Evolutionary conservation across 1,140 invertebrate species (phyloP).

Genomic region (Hermetia illucens): DNA sequence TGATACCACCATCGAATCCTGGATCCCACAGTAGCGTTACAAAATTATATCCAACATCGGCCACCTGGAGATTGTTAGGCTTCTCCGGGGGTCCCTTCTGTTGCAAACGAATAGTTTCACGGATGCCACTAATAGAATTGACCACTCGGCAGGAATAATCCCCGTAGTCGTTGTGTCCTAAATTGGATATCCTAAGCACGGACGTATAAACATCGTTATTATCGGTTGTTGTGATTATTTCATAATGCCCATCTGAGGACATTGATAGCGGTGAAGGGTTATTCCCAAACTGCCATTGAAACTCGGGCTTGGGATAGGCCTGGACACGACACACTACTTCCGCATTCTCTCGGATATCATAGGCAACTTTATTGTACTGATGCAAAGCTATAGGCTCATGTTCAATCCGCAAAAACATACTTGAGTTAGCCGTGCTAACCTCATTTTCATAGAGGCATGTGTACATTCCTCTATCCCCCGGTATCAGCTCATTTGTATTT

Average conservation of each 20-base stretch:
- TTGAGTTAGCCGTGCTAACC: conserved; percentile 69
- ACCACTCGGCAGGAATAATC: conserved; percentile 76
- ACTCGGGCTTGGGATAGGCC: conserved; percentile 81
- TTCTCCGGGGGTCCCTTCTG: conserved; percentile 72
- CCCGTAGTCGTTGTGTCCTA: conserved; percentile 70
- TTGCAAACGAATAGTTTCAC: conserved; percentile 63
- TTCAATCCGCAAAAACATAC: conserved; percentile 80
- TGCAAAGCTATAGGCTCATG: conserved; percentile 75
- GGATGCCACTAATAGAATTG: conserved; percentile 60
- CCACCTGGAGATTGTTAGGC: conserved; percentile 51
- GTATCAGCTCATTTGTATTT: conserved; percentile 58
- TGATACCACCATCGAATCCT: conserved; percentile 77
- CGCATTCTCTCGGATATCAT: conserved; percentile 66
- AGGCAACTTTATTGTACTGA: conserved; percentile 78
- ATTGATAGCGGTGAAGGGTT: conserved; percentile 55
- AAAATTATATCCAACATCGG: conserved; percentile 57
- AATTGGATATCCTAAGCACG: conserved; percentile 56
- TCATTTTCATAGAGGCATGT: conserved; percentile 81
- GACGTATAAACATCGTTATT: conserved; percentile 77
- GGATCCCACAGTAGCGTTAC: conserved; percentile 70
- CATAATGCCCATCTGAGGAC: conserved; percentile 72
- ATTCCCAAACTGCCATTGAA: conserved; percentile 75
- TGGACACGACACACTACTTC: conserved; percentile 77
- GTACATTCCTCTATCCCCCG: conserved; percentile 73
- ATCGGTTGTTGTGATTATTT: conserved; percentile 62